These are phyloP conservation scores for Shinisaurus crocodilurus DNA, from an alignment of 2,113 vertebrate species.

Conservation along the genomic window DNA sequence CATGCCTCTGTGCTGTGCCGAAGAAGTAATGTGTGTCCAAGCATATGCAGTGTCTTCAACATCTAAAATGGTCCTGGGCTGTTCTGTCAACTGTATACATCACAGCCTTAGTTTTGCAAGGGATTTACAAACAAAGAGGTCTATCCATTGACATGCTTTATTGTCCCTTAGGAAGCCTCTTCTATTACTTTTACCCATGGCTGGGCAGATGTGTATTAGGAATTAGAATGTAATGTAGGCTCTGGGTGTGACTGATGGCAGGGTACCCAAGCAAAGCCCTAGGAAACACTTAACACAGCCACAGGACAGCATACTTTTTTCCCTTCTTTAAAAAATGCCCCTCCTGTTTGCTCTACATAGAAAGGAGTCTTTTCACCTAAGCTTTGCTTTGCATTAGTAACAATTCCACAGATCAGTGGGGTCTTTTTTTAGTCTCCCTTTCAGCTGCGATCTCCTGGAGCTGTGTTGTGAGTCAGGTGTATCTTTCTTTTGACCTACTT, in stretches of 20 bases:
- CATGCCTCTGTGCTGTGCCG: neutral
- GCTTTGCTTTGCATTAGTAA: conserved; percentile 77
- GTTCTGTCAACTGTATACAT: conserved; percentile 30
- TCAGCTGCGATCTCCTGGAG: conserved; percentile 66
- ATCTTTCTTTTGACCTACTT: conserved; percentile 64
- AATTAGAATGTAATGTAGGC: conserved; percentile 77
- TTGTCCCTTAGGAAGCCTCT: conserved; percentile 58
- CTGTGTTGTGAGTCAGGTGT: conserved; percentile 42
- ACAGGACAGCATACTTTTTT: conserved; percentile 62
- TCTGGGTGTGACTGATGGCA: conserved; percentile 77
- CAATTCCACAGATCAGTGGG: conserved; percentile 62
- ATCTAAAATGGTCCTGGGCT: neutral
- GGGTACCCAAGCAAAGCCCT: conserved; percentile 46
- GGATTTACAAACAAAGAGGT: conserved; percentile 58
- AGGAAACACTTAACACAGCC: conserved; percentile 69
- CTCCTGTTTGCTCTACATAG: conserved; percentile 65
- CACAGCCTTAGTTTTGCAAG: conserved; percentile 35
- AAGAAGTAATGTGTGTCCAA: neutral
- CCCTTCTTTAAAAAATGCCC: neutral
- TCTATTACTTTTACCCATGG: conserved; percentile 73
- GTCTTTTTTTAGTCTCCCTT: conserved; percentile 30
- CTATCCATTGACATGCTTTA: conserved; percentile 52
- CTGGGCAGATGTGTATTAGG: conserved; percentile 70
- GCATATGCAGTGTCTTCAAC: neutral
- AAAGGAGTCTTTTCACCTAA: conserved; percentile 55